phyloP scores from a whole-genome alignment of 1,140 invertebrate genomes.

The Pogonomyrmex barbatus region DNA sequence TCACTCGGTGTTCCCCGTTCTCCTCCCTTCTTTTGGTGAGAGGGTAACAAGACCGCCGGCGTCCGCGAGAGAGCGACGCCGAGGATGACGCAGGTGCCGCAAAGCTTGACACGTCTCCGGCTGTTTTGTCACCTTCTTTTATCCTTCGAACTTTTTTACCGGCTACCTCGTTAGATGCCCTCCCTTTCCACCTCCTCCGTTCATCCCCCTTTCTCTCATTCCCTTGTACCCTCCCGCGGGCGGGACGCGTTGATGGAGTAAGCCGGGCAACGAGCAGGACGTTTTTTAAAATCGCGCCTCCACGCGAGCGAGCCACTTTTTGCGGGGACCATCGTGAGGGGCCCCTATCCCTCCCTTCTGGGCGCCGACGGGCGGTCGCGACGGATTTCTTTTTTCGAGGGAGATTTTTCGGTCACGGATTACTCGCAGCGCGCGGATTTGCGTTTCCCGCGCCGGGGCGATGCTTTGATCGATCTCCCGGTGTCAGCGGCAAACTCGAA shows the following conservation, averaged over 20 bases:
- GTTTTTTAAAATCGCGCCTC: constrained; percentile 73
- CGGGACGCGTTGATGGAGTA: constrained; percentile 75
- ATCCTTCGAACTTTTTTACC: constrained; percentile 76
- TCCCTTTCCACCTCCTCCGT: neutral
- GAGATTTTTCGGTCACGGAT: constrained; percentile 59
- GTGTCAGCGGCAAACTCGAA: constrained; percentile 41
- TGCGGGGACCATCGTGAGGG: constrained; percentile 24
- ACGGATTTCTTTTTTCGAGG: constrained; percentile 46
- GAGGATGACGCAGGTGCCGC: constrained; percentile 78
- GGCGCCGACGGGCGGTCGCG: constrained; percentile 44
- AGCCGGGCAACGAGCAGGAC: constrained; percentile 68
- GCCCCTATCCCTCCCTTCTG: neutral
- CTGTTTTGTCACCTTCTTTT: constrained; percentile 79
- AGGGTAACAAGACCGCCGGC: constrained; percentile 61
- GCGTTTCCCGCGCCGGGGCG: constrained; percentile 34
- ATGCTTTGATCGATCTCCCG: constrained; percentile 53
- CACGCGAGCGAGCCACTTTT: constrained; percentile 42
- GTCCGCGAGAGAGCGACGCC: constrained; percentile 62
- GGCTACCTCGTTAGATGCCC: constrained; percentile 72
- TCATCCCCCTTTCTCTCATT: neutral
- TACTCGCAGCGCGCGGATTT: constrained; percentile 52
- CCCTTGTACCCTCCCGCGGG: neutral
- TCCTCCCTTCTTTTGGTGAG: constrained; percentile 26
- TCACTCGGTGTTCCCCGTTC: constrained; percentile 34
- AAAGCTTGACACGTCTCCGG: constrained; percentile 80